Evolutionary conservation across 2,113 vertebrate genomes (phyloP).

Genomic region (Nesospiza acunhae): DNA sequence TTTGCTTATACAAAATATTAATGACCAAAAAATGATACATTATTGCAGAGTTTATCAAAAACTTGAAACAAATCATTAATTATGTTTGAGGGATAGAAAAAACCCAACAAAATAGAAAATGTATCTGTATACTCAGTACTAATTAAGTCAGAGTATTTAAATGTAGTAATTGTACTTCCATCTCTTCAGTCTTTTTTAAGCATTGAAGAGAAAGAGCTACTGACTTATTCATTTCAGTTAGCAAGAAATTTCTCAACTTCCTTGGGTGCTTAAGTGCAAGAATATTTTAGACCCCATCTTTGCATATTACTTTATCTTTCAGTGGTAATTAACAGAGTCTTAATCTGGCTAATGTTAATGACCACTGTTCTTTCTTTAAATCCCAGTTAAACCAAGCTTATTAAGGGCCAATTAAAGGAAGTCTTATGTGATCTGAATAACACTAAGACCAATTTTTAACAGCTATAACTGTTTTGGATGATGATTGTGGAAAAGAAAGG

Average conservation of each 20-base stretch:
- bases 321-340: conserved; percentile 83
- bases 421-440: conserved; percentile 81
- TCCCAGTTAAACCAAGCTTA: conserved; percentile 86
- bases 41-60: not conserved
- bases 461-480: conserved; percentile 57
- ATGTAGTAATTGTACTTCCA: not conserved
- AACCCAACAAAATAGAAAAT: not conserved
- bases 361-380: conserved; percentile 83
- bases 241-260: conserved; percentile 56
- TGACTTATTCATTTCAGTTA: conserved; percentile 52
- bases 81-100: not conserved
- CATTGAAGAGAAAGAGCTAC: not conserved
- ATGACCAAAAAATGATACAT: not conserved
- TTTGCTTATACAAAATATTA: not conserved
- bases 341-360: conserved; percentile 86
- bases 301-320: conserved; percentile 83
- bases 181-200: not conserved
- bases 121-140: not conserved
- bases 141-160: conserved; percentile 7
- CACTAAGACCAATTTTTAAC: conserved; percentile 64
- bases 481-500: not conserved
- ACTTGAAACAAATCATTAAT: not conserved
- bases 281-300: conserved; percentile 74
- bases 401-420: conserved; percentile 83
- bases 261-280: conserved; percentile 59